Base-by-base conservation (phyloP, 2,797 vertebrate genomes). In the Mus minutoides region DNA sequence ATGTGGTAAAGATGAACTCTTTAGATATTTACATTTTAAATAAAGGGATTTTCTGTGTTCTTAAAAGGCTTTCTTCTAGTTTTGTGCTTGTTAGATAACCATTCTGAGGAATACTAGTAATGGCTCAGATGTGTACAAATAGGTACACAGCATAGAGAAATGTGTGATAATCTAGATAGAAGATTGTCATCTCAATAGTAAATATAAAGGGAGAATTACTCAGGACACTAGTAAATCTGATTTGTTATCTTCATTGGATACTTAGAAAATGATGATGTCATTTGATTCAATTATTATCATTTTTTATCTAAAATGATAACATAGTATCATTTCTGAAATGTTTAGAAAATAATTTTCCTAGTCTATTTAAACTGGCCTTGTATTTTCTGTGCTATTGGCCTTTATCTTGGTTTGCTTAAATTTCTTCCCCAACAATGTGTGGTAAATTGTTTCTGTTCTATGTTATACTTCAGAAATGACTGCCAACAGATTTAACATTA, bases 321-420 rank as follows among this genome's bases (percentile, higher is more conserved):
- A 1, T 60, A 67, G 34, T 86, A 4, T 56, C 80, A 40, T 93
- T 96, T 93, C 58, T 88, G 87, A 97, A 96, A 92, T 64, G 24
- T 69, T 88, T 88, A 85, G 43, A 78, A 84, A 95, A 93, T 19
- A 96, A 87, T 96, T 93, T 40, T 43, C 49, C 69, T 94, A 21
- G 3, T 85, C 54, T 93, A 3, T 95, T 91, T 96, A 49, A 95
- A 91, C 71, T 96, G 56, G 26, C 43, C 46, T 93, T 85, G 58
- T 43, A 62, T 67, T 92, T 34, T 92, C 85, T 85, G 4, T 93
- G 49, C 26, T 96, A 31, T 92, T 95, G 64, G n/a, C 87, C 89
- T 97, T 95, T 94, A 56, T 94, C 40, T 95, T 96, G 67, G 69
- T 49, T 75, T 62, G 46, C 86, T 95, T 92, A 92, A 94, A 94